Conservation (phyloP, 2,797 vertebrate genomes). For the Ceryle rudis region DNA sequence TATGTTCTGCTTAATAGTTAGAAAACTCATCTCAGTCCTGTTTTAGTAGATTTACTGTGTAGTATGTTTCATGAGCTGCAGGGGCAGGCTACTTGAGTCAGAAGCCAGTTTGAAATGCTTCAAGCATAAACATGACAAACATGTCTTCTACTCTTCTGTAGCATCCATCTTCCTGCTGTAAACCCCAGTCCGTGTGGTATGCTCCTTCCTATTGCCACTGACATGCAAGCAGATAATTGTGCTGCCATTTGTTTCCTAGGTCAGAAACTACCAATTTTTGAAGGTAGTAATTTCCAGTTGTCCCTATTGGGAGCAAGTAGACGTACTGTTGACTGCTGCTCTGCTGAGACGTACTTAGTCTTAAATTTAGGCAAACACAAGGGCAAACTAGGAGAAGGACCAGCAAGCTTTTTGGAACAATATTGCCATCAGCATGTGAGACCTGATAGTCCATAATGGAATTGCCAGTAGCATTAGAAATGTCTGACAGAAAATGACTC, state of each 20-base stretch:
- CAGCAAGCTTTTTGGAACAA: not conserved
- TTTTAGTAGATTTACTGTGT: constrained; percentile 38
- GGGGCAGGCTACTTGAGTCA: not conserved
- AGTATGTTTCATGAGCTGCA: not conserved
- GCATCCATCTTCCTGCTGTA: not conserved
- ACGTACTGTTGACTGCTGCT: not conserved
- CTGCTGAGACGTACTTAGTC: not conserved
- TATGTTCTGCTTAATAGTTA: constrained; percentile 34
- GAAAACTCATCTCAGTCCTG: constrained; percentile 30
- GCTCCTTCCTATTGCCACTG: not conserved
- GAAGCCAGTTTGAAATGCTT: constrained; percentile 30
- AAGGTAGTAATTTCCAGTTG: not conserved
- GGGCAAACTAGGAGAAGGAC: not conserved
- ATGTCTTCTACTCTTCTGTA: not conserved
- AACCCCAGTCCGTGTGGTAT: not conserved
- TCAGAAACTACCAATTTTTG: not conserved
- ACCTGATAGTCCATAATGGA: not conserved
- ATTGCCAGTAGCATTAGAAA: not conserved
- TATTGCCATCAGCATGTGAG: not conserved
- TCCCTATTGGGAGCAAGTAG: not conserved
- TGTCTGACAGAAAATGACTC: not conserved
- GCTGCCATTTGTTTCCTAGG: not conserved
- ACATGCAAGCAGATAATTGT: not conserved
- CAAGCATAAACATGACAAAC: not conserved
- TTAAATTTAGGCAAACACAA: not conserved